A percentile compares a stretch with the other conserved stretches of the same genome.
phyloP scores from a whole-genome alignment of 2,797 vertebrate species.

The Salmo trutta region DNA sequence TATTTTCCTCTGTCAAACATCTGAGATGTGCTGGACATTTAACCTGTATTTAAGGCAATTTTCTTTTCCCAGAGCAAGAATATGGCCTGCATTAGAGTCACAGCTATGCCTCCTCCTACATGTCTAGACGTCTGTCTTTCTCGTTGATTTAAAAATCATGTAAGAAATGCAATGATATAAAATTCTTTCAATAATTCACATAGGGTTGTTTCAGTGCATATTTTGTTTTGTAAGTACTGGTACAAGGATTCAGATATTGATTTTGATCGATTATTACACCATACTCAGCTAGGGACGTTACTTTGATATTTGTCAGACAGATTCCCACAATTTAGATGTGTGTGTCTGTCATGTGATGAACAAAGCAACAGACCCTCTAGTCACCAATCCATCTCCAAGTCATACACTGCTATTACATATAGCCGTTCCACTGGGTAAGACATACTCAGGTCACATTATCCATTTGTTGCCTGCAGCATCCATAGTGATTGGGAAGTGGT shows the following conservation, averaged over 20 bases:
- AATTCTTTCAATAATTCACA: not conserved
- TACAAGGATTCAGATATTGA: not conserved
- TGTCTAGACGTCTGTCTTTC: constrained; percentile 11
- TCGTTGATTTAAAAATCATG: not conserved
- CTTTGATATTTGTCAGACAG: not conserved
- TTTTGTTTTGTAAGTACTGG: not conserved
- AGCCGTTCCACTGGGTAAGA: constrained; percentile 32
- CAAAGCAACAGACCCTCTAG: not conserved
- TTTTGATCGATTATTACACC: not conserved
- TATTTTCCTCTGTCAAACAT: constrained; percentile 64
- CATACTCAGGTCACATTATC: constrained; percentile 43
- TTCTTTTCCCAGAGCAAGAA: constrained; percentile 58
- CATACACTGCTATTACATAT: constrained; percentile 21
- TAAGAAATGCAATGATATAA: not conserved
- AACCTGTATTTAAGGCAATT: constrained; percentile 77
- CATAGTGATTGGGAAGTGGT: constrained; percentile 98
- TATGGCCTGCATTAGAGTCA: constrained; percentile 66
- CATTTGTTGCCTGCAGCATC: constrained; percentile 71
- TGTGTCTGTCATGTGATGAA: not conserved
- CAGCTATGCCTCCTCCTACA: constrained; percentile 55
- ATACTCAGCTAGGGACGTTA: not conserved
- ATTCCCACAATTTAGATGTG: not conserved
- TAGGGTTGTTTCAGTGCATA: not conserved
- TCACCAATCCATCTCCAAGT: not conserved
- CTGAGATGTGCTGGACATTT: constrained; percentile 62